Base-by-base conservation (phyloP, 2,113 vertebrate genomes). In the Trematomus loennbergii region DNA sequence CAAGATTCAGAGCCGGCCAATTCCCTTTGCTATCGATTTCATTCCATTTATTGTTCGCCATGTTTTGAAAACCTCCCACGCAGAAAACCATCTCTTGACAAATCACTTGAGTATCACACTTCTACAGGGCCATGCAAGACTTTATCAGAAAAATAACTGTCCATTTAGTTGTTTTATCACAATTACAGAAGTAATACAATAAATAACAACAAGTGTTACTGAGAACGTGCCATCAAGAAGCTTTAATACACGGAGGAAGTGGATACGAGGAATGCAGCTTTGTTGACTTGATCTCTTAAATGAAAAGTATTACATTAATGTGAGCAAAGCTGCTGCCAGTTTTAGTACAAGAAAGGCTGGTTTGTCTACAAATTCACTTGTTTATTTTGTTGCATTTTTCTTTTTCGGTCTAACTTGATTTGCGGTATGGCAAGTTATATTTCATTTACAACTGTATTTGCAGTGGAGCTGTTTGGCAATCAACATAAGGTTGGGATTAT, bases 11-110 rank as follows among this genome's bases (percentile, higher is more conserved):
- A 86, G 86, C 65, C 40, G 71, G 80, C 84, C 91, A 87, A 91
- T 93, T 92, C 87, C 81, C 83, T 88, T 91, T 78, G 78, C 81
- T 90, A 94, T 93, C 61, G 93, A 95, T 95, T 94, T 90, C 74
- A 82, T 88, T 88, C 79, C 82, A 87, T 90, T 93, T 92, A 91
- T 92, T 89, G 90, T 91, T 89, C 64, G 12, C 66, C 65, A 43
- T 20, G 61, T 90, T 91, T 91, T 85, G 81, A 90, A 91, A 88
- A 82, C 81, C 81, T 89, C 88, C 83, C 86, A 88, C 88, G 82
- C 75, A 81, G 73, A 85, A 87, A 91, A 84, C 70, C 72, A 87
- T 88, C 72, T 88, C 81, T 85, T 87, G 88, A 93, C 83, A 91
- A 94, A 92, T 90, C 65, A 86, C 64, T 84, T 72, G 59, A 66